Conservation (phyloP, 1,140 invertebrate species). For the Cataglyphis hispanica region DNA sequence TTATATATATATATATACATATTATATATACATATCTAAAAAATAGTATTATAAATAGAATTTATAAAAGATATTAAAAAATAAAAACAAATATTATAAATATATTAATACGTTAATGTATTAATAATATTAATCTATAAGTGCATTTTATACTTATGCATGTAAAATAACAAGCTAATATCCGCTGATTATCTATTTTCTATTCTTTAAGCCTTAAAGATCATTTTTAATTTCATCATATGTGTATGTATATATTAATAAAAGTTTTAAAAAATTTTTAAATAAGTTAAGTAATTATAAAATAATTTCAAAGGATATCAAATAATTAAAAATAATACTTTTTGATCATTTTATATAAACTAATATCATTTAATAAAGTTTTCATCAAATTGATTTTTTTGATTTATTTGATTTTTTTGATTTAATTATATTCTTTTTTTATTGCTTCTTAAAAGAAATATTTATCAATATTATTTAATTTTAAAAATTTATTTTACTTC, state of each 20-base stretch:
- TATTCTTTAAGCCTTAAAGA: too few species aligned
- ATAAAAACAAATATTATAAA: neutral
- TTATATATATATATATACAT: neutral
- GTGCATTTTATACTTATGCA: too few species aligned
- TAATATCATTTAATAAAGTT: neutral
- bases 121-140: too few species aligned
- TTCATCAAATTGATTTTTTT: neutral
- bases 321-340: neutral
- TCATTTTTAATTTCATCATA: too few species aligned
- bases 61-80: neutral
- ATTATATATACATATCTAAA: neutral
- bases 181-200: too few species aligned
- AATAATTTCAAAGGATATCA: too few species aligned
- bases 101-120: too few species aligned
- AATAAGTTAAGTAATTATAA: too few species aligned
- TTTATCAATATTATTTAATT: neutral
- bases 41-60: neutral
- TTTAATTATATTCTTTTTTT: too few species aligned
- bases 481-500: neutral
- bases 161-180: too few species aligned
- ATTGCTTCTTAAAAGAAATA: neutral
- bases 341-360: neutral
- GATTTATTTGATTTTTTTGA: neutral
- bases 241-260: too few species aligned
- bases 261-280: too few species aligned